Conservation (phyloP, 2,113 vertebrate genomes). For the Galeopterus variegatus region DNA sequence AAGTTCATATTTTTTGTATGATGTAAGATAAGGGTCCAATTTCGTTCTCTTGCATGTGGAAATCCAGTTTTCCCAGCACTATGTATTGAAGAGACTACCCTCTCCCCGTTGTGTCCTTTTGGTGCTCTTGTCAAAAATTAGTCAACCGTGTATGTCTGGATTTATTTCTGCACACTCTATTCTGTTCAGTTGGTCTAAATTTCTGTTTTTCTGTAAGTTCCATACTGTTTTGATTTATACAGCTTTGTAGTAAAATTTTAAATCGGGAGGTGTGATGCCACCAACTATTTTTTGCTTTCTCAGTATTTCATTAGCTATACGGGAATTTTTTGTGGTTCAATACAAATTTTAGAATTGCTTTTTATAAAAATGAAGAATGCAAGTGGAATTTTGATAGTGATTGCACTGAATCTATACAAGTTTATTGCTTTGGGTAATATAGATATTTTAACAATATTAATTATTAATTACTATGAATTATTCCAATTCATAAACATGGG, state of each 20-base stretch:
- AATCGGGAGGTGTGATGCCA: not conserved
- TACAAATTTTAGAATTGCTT: not conserved
- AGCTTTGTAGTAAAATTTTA: not conserved
- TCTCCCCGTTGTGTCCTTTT: not conserved
- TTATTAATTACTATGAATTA: too few species aligned
- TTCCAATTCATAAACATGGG: not conserved
- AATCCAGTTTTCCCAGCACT: not conserved
- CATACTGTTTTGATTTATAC: not conserved
- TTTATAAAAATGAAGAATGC: not conserved
- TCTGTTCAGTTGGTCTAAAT: not conserved
- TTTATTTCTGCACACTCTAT: not conserved
- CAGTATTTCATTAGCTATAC: not conserved
- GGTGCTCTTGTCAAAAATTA: not conserved
- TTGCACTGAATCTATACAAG: not conserved
- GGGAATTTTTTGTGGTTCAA: not conserved
- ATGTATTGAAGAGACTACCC: not conserved
- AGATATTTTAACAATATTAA: not conserved
- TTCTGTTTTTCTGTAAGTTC: not conserved
- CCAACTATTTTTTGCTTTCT: not conserved
- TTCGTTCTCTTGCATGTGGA: not conserved
- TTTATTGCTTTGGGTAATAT: not conserved
- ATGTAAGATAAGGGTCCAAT: not conserved
- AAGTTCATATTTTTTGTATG: not conserved
- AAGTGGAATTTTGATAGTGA: not conserved
- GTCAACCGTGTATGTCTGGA: not conserved